Base-by-base conservation (phyloP, 2,888 invertebrate genomes). In the Xylocampa areola region DNA sequence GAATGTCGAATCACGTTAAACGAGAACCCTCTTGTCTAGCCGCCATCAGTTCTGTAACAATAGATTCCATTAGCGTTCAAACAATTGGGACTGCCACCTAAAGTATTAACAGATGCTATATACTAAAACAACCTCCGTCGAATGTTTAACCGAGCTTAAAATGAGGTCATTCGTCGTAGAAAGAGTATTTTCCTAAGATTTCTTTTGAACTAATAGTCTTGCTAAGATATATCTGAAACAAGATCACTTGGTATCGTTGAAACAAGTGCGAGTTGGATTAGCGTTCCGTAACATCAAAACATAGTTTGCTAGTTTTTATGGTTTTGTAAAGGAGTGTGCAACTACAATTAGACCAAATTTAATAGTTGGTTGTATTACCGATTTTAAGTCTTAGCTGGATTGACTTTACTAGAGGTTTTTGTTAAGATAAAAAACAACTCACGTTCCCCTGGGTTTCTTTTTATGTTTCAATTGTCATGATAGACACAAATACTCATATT, bases 11-110 rank as follows among this genome's bases (percentile, higher is more conserved):
- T 74, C 75, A 68, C 70, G 70, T 70, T 76, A 74, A 76, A 72
- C 54, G 73, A 72, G 64, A 74, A 66, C 70, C 57, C 68, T 52
- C 71, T 70, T 63, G 66, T 58, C 69, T 72, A 57, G 57, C 76
- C 61, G 68, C 70, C 75, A 80, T 77, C 78, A 75, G 70, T 68
- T 52, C 37, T 35, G 60, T 65, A 73, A 82, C 82, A 86, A 84
- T 80, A 82, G 81, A 81, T 79, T 75, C 83, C 80, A 85, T 85
- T 84, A 82, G 67, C 74, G 69, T 45, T 72, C 69, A 68, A 80
- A 82, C 79, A 84, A 80, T 79, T 67, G 73, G 58, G 66, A 54
- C 59, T 65, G 54, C 37, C 65, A 68, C 51, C 74, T 47, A 52
- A 64, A 76, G 71, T 70, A 71, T 71, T 75, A 68, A 71, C 63